A percentile compares a stretch with the other conserved stretches of the same genome.
Evolutionary conservation across 30 jellyfish, hydroid and myxozoan genomes (phyloP).

Genomic region (Hydractinia symbiolongicarpus): DNA sequence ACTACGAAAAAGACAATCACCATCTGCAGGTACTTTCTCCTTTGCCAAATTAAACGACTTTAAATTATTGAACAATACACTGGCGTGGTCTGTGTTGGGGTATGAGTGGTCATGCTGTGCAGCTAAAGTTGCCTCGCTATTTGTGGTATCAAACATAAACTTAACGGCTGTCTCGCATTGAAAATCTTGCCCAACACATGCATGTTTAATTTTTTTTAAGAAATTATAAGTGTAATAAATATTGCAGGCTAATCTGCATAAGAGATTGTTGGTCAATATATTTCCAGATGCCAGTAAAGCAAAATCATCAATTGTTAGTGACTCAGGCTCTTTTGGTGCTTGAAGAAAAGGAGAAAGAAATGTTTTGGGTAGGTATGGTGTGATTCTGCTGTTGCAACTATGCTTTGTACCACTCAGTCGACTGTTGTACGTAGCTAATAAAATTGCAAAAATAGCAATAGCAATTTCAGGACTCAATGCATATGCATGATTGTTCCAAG

Average conservation of each 20-base stretch:
- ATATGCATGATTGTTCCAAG: neutral
- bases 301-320: neutral
- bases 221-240: neutral
- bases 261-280: neutral
- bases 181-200: slow-evolving; percentile 12
- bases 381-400: neutral
- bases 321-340: neutral
- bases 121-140: neutral
- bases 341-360: slow-evolving; percentile 1
- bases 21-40: slow-evolving; percentile 15
- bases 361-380: slow-evolving; percentile 13
- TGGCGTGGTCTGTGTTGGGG: neutral
- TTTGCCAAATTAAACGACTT: neutral
- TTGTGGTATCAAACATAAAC: neutral
- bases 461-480: slow-evolving; percentile 12
- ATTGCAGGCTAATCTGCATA: neutral
- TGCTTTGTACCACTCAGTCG: neutral
- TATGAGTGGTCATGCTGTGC: too few relatives aligned
- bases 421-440: neutral
- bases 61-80: neutral
- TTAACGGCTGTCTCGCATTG: neutral
- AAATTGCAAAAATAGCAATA: slow-evolving; percentile 7
- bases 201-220: neutral
- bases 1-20: slow-evolving; percentile 24
- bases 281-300: slow-evolving; percentile 8